Base-by-base conservation (phyloP, 2,797 vertebrate genomes). In the Nyctibius grandis region DNA sequence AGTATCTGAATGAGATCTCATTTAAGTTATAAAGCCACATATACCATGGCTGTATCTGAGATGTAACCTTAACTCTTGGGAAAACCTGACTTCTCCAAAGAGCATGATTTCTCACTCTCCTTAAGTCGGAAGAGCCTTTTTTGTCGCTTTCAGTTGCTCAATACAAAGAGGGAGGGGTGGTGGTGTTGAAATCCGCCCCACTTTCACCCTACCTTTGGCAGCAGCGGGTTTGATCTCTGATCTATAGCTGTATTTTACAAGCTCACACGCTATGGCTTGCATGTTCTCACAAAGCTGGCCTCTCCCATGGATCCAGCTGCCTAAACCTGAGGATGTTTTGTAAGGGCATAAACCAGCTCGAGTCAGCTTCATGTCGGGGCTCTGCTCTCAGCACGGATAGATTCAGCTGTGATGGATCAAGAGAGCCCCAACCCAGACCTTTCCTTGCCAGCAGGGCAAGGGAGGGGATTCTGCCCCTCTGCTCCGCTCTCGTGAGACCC, bases 121-220 rank as follows among this genome's bases (percentile, higher is more conserved):
- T 7, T 3, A 22, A 73, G 28, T 56, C 2, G 0, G 44, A 76
- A 87, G n/a, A 79, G 47, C 53, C 4, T 21, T 38, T 83, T 69
- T 59, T 68, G 10, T 70, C 75, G 29, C 31, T 65, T 44, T 56
- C 4, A 8, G 3, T 91, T 93, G 88, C 85, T 69, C 68, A 93
- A 20, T 29, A 9, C 18, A 8, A 28, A 88, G 64, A 4, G 48
- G 79, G 40, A 26, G 8, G 28, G 9, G 9, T 8, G 28, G 31
- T 9, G 56, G 56, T 85, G 75, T 61, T 74, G 89, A 85, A 93
- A 96, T 89, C 60, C 1, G 2, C 28, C 21, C 63, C 3, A 2
- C 61, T 88, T 78, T 79, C 86, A 87, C 77, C 69, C 80, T 75
- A 36, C 42, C 70, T 94, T 77, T 73, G 92, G 80, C 90, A 92